A percentile compares a stretch with the other conserved stretches of the same genome.
Conservation (phyloP, 2,888 invertebrate species). For the Limnephilus marmoratus region DNA sequence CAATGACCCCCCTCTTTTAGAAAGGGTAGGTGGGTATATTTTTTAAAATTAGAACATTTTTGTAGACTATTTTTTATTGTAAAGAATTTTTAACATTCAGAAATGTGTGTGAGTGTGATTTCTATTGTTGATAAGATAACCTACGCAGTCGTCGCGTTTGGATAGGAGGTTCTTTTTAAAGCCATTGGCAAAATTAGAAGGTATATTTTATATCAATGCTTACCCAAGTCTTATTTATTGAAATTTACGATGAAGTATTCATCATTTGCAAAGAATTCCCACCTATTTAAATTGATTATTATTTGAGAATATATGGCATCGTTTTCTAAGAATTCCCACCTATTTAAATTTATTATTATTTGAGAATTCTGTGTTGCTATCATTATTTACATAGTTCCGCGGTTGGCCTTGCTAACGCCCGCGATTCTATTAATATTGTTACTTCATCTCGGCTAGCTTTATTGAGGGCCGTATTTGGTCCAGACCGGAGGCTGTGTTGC, state of each 20-base stretch:
- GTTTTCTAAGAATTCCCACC: background rate
- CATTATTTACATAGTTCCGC: background rate
- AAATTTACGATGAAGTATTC: background rate
- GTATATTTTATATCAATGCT: background rate
- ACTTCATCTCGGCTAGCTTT: background rate
- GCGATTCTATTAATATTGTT: background rate
- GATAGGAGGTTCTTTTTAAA: background rate
- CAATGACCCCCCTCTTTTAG: too few relatives aligned
- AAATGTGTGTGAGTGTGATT: background rate
- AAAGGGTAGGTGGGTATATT: too few relatives aligned
- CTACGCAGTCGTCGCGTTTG: too few relatives aligned
- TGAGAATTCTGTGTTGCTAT: background rate
- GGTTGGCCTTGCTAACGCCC: constrained; percentile 40
- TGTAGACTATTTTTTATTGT: too few relatives aligned
- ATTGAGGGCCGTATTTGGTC: constrained; percentile 26
- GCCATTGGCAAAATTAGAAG: background rate
- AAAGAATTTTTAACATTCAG: background rate
- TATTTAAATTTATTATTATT: background rate
- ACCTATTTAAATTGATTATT: background rate
- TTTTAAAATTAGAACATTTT: too few relatives aligned
- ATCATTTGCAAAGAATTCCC: background rate
- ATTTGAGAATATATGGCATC: background rate
- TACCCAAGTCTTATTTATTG: background rate
- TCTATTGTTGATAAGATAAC: background rate
- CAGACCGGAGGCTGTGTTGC: constrained; percentile 37